Evolutionary conservation across 2,113 vertebrate genomes (phyloP).

Genomic region (Xenus cinereus): DNA sequence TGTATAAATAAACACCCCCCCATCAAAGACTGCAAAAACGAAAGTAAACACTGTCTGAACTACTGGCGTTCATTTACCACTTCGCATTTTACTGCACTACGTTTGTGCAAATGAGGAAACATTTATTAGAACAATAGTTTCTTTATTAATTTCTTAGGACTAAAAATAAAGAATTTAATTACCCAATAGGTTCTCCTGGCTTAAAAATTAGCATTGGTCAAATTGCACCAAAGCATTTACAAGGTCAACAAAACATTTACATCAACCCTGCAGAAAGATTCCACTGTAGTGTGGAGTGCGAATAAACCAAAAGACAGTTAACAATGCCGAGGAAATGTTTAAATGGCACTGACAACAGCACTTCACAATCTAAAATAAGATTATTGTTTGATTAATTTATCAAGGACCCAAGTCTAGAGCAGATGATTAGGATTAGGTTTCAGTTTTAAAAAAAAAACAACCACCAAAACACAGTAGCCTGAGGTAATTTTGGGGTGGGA

Average conservation of each 20-base stretch:
- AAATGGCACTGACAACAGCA: neutral
- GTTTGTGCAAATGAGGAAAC: neutral
- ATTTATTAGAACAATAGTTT: neutral
- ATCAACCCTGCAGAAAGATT: neutral
- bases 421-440: neutral
- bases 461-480: neutral
- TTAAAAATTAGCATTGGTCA: neutral
- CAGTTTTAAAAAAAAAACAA: neutral
- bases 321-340: neutral
- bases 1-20: neutral
- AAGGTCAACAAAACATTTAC: neutral
- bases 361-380: neutral
- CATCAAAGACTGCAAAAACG: neutral
- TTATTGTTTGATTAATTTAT: neutral
- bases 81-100: neutral
- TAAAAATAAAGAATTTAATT: neutral
- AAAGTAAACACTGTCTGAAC: neutral
- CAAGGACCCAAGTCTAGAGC: neutral
- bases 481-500: neutral
- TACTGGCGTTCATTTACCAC: neutral
- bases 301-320: neutral
- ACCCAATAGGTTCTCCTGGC: neutral
- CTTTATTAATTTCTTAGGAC: neutral
- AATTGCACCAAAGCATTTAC: neutral
- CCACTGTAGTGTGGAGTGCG: neutral